A percentile compares a stretch with the other conserved stretches of the same genome.
Evolutionary conservation across 2,888 invertebrate species (phyloP).

Genomic region (Schrankia costaestrigalis): DNA sequence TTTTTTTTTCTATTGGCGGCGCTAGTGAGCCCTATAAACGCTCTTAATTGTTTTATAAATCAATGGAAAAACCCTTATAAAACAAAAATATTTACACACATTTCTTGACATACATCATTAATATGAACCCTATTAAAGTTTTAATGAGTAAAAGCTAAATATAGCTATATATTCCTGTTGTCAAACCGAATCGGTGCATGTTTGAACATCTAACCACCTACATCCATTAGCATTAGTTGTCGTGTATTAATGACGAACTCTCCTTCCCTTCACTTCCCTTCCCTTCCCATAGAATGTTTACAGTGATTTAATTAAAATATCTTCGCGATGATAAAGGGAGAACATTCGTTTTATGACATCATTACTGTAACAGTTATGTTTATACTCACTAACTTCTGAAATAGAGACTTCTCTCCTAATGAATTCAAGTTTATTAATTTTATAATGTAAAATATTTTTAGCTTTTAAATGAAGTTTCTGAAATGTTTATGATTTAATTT

Average conservation of each 20-base stretch:
- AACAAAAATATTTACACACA: neutral
- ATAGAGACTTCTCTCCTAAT: too few relatives aligned
- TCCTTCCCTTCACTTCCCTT: too few relatives aligned
- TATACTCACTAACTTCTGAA: too few relatives aligned
- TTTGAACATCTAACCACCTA: slow-evolving; percentile 29
- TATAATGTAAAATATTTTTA: too few relatives aligned
- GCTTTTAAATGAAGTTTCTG: too few relatives aligned
- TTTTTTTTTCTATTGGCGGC: too few relatives aligned
- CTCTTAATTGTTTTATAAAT: too few relatives aligned
- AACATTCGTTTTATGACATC: slow-evolving; percentile 44
- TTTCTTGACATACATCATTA: slow-evolving; percentile 2
- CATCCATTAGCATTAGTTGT: slow-evolving; percentile 50
- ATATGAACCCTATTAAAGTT: slow-evolving; percentile 19
- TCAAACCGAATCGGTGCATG: slow-evolving; percentile 22
- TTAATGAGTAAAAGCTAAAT: slow-evolving; percentile 27
- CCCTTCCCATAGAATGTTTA: slow-evolving; percentile 47
- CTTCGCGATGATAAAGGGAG: slow-evolving; percentile 40
- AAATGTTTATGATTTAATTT: too few relatives aligned
- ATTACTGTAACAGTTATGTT: slow-evolving; percentile 9
- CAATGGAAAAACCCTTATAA: too few relatives aligned
- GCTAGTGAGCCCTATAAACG: too few relatives aligned
- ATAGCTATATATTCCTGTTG: slow-evolving; percentile 22
- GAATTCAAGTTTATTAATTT: too few relatives aligned
- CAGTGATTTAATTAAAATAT: slow-evolving; percentile 56
- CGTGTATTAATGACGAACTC: slow-evolving; percentile 54